Conservation (phyloP, 2,797 vertebrate species). For the Lepilemur septentrionalis region DNA sequence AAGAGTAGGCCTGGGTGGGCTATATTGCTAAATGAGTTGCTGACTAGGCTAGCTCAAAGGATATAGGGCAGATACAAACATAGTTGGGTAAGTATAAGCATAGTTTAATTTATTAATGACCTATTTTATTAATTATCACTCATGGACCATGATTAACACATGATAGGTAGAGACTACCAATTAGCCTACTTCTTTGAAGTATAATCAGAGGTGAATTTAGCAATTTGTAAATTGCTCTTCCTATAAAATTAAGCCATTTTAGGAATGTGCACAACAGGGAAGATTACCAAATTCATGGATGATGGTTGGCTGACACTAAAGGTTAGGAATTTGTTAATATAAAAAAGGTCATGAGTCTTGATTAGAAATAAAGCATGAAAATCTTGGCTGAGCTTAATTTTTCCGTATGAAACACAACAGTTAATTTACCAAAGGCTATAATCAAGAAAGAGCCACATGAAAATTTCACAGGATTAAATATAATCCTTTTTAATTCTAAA, state of each 20-base stretch:
- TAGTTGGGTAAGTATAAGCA: background rate
- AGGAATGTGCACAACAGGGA: background rate
- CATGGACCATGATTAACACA: slow-evolving; percentile 19
- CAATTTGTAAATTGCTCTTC: slow-evolving; percentile 39
- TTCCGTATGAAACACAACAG: background rate
- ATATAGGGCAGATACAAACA: background rate
- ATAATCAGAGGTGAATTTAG: slow-evolving; percentile 19
- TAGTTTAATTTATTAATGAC: background rate
- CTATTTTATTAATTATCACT: slow-evolving; percentile 34
- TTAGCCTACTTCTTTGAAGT: slow-evolving; percentile 38
- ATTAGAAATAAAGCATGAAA: background rate
- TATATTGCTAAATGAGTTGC: background rate
- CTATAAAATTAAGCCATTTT: background rate
- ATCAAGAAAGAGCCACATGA: background rate
- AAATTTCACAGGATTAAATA: slow-evolving; percentile 17
- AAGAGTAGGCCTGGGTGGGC: background rate
- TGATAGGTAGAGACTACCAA: background rate
- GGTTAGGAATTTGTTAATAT: background rate
- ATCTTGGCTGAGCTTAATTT: background rate
- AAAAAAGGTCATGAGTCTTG: background rate
- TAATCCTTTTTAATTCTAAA: slow-evolving; percentile 23
- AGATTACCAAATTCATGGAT: background rate
- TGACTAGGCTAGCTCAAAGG: background rate
- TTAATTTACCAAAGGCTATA: background rate
- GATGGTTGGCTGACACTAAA: background rate